A percentile compares a stretch with the other conserved stretches of the same genome.
Conservation (phyloP, 1,140 invertebrate species). For the Vollenhovia emeryi region DNA sequence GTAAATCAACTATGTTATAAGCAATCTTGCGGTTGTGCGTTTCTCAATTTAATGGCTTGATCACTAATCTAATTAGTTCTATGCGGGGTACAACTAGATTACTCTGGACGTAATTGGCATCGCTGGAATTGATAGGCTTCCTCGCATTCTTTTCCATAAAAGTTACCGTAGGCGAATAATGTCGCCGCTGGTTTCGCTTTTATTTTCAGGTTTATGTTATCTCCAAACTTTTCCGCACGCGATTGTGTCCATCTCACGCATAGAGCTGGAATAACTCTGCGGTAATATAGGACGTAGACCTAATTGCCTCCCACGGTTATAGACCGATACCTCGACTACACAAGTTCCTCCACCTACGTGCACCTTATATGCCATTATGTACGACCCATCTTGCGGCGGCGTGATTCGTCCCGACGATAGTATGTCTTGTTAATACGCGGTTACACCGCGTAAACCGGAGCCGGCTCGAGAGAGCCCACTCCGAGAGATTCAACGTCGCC, state of each 20-base stretch:
- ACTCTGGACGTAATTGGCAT: not conserved
- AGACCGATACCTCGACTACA: not conserved
- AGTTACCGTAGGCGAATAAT: not conserved
- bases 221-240: slow-evolving; percentile 7
- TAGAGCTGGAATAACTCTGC: not conserved
- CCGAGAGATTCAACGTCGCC: not conserved
- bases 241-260: not conserved
- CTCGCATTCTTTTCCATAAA: slow-evolving; percentile 20
- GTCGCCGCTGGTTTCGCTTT: not conserved
- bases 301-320: slow-evolving; percentile 40
- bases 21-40: not conserved
- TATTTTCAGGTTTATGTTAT: not conserved
- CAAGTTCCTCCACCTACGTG: slow-evolving; percentile 11
- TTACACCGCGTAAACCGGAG: slow-evolving; percentile 26
- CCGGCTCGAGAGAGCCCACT: not conserved
- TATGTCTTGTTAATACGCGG: slow-evolving; percentile 41
- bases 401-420: slow-evolving; percentile 13
- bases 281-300: slow-evolving; percentile 18
- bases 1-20: not conserved
- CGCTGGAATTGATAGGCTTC: slow-evolving; percentile 4
- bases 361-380: slow-evolving; percentile 31
- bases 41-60: not conserved
- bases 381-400: slow-evolving; percentile 10
- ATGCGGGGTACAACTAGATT: not conserved
- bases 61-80: not conserved